Evolutionary conservation across 2,797 vertebrate genomes (phyloP).

Genomic region (Alectoris magna): DNA sequence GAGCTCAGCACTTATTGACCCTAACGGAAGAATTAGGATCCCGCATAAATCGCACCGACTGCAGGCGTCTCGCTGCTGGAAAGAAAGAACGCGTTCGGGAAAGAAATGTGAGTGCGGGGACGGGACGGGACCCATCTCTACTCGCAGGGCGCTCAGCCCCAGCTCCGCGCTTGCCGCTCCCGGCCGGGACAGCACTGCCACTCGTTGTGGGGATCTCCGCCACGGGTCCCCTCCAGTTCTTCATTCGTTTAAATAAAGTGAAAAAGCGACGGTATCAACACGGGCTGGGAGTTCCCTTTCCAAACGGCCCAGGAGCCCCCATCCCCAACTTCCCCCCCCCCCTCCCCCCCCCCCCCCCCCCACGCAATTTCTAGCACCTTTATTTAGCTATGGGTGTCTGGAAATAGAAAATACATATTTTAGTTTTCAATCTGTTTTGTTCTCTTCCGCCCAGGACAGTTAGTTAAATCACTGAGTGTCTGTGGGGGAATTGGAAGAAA

Average conservation of each 20-base stretch:
- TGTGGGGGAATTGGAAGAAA: constrained; percentile 1
- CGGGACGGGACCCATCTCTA: neutral
- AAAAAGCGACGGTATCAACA: neutral
- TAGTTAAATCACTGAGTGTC: neutral
- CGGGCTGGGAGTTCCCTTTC: rapidly evolving
- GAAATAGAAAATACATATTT: neutral
- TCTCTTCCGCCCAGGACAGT: neutral
- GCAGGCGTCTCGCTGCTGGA: neutral
- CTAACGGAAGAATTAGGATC: neutral
- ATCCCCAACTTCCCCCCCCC: too few relatives aligned
- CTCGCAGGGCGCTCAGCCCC: too few relatives aligned
- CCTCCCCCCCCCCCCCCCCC: too few relatives aligned
- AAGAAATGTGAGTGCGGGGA: rapidly evolving
- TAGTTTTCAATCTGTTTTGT: neutral
- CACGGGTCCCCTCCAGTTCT: neutral
- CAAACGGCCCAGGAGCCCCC: neutral
- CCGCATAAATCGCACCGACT: neutral
- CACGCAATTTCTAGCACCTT: rapidly evolving
- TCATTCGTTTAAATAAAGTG: neutral
- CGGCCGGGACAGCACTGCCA: neutral
- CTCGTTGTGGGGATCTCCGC: neutral
- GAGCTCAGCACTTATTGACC: neutral
- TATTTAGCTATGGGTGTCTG: neutral
- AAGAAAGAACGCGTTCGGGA: neutral
- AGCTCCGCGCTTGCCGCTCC: neutral